These are phyloP conservation scores for Ethmia dodecea DNA, from an alignment of 2,888 invertebrate genomes.

Conservation along the genomic window DNA sequence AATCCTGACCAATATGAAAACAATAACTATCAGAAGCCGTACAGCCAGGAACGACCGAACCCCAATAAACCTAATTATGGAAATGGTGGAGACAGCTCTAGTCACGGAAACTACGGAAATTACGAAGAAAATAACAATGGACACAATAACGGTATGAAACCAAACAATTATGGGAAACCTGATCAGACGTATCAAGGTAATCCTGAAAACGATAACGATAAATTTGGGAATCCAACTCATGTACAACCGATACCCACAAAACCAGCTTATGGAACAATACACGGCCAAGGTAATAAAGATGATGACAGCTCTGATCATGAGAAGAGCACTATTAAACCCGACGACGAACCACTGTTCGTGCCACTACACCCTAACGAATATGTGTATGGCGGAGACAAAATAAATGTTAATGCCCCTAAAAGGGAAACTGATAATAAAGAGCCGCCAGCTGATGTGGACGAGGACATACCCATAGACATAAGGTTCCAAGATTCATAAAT, in stretches of 20 bases:
- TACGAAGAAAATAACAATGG: conserved; percentile 8
- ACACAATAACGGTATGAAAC: conserved; percentile 6
- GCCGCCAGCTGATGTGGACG: conserved; percentile 34
- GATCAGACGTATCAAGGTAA: conserved; percentile 9
- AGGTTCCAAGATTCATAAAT: conserved; percentile 38
- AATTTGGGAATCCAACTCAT: too few species aligned
- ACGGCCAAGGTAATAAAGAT: conserved; percentile 11
- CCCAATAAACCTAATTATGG: conserved; percentile 4
- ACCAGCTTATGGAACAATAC: conserved; percentile 8
- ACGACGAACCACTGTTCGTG: conserved; percentile 44
- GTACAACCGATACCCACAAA: background rate
- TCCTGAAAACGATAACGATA: conserved; percentile 13
- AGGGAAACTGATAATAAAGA: conserved; percentile 40
- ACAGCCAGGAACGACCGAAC: conserved; percentile 12
- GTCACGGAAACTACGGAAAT: conserved; percentile 9
- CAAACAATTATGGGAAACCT: conserved; percentile 11
- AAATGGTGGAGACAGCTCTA: conserved; percentile 8
- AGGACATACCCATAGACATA: conserved; percentile 48
- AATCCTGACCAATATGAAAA: conserved; percentile 11
- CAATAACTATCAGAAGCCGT: conserved; percentile 14
- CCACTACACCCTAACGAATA: conserved; percentile 48
- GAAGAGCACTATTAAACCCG: conserved; percentile 37
- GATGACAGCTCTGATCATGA: conserved; percentile 16
- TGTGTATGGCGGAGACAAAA: conserved; percentile 41
- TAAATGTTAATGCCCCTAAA: conserved; percentile 48